Evolutionary conservation across 2,888 invertebrate species (phyloP).

Genomic region (Caenorhabditis afra): DNA sequence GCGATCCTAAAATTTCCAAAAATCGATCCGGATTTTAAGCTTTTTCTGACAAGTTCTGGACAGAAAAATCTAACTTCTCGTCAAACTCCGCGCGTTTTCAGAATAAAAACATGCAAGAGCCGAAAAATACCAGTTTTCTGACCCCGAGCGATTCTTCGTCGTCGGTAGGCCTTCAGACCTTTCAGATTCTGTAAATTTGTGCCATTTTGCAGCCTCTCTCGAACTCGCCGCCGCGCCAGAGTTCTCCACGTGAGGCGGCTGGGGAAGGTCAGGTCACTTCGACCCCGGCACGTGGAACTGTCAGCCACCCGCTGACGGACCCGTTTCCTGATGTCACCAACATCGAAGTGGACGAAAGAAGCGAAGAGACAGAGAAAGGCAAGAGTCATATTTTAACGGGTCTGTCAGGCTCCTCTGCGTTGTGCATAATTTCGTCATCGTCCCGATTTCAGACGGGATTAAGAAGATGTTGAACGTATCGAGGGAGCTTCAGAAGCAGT

Average conservation of each 20-base stretch:
- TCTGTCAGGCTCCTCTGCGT: no score
- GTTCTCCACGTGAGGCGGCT: background rate
- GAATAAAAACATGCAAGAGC: no score
- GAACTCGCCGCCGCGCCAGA: slow-evolving; percentile 8
- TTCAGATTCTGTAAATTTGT: background rate
- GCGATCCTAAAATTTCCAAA: no score
- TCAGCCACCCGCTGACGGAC: background rate
- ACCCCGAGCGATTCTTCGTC: background rate
- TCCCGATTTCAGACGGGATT: slow-evolving; percentile 15
- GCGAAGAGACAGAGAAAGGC: no score
- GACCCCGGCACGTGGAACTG: slow-evolving; percentile 24
- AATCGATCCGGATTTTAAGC: no score
- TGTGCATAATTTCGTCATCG: no score
- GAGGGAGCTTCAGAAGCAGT: slow-evolving; percentile 24
- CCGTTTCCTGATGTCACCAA: background rate
- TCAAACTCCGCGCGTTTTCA: no score
- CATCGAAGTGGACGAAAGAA: no score
- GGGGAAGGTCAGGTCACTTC: slow-evolving; percentile 23
- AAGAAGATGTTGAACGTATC: slow-evolving; percentile 29
- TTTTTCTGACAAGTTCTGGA: no score
- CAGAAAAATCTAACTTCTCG: no score
- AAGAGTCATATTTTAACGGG: no score
- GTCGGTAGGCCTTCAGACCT: slow-evolving; percentile 7
- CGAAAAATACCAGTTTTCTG: no score
- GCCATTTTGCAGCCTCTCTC: slow-evolving; percentile 44